Base-by-base conservation (phyloP, 2,888 invertebrate species). In the Cheilosia vernalis region DNA sequence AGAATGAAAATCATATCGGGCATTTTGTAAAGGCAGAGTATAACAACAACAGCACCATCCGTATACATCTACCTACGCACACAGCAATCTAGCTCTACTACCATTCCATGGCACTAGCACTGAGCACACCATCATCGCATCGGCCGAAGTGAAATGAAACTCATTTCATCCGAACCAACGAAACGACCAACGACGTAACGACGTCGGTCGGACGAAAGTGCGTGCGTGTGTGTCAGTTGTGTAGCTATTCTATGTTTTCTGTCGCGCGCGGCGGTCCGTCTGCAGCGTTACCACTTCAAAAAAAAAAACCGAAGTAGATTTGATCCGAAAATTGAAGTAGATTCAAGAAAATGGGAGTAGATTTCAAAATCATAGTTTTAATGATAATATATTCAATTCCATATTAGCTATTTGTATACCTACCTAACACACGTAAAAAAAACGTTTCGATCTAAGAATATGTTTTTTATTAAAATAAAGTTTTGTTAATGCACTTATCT, bases 11-110 rank as follows among this genome's bases (percentile, higher is more conserved):
- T 70, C 64, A 40, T 42, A 80, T 74, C 84, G 74, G 81, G 81
- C 81, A 81, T 85, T 85, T 85, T 85, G 84, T 81, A 51, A 27
- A 70, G 70, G 70, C 80, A 74, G 51, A 69, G 53, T 55, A 80
- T 47, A 78, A 61, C 80, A 74, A 73, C 51, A 67, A 79, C 56
- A 73, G 47, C 40, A 56, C 37, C 63, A 19, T 33, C 24, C 17
- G 44, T 37, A 69, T 47, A 58, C 40, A 56, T 30, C 9, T 56
- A 42, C 58, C 24, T 2, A 51, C 9, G 24, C 21, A 21, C 13
- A 51, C 9, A 63, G 13, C 63, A 42, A 10, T 37, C 37, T 13
- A 13, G 37, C 37, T 37, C 37, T 44, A 44, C 37, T 44, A 27
- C n/a, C 13, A 10, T 37, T 10, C 10, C 37, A 37, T 33, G 30